phyloP scores from a whole-genome alignment of 2,888 invertebrate genomes.

The Heteropelma amictum region DNA sequence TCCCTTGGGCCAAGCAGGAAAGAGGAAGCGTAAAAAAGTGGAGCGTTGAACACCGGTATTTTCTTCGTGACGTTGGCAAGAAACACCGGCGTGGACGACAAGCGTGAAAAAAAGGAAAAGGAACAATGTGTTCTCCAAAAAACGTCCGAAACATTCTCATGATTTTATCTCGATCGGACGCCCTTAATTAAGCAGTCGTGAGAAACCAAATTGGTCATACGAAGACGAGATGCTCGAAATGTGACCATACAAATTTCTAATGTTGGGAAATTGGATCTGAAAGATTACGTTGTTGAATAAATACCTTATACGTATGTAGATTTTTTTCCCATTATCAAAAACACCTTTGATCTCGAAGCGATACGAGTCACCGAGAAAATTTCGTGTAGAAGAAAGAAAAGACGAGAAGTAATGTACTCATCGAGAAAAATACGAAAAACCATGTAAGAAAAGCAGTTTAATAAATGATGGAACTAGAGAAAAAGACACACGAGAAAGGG shows the following conservation, averaged over 20 bases:
- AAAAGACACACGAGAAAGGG: no score
- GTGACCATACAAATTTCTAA: not conserved
- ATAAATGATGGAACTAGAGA: no score
- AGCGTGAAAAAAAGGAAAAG: no score
- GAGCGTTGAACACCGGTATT: constrained; percentile 9
- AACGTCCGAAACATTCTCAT: not conserved
- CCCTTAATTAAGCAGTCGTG: not conserved
- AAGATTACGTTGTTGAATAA: not conserved
- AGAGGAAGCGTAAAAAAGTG: constrained; percentile 37
- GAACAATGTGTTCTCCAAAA: not conserved
- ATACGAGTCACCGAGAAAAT: no score
- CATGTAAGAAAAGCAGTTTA: no score
- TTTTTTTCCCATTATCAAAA: not conserved
- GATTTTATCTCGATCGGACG: not conserved
- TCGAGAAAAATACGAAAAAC: no score
- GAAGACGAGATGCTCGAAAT: not conserved
- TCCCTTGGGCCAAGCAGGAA: not conserved
- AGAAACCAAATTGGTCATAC: not conserved
- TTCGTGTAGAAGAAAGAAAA: no score
- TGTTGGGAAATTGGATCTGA: not conserved
- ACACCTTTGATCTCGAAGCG: no score
- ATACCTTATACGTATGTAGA: not conserved
- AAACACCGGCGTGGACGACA: not conserved
- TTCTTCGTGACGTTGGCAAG: not conserved
- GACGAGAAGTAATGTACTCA: no score